Evolutionary conservation across 2,113 vertebrate genomes (phyloP), one percentile per base, ranked within the genome.

Genomic region (Rhegmatorhina hoffmannsi): DNA sequence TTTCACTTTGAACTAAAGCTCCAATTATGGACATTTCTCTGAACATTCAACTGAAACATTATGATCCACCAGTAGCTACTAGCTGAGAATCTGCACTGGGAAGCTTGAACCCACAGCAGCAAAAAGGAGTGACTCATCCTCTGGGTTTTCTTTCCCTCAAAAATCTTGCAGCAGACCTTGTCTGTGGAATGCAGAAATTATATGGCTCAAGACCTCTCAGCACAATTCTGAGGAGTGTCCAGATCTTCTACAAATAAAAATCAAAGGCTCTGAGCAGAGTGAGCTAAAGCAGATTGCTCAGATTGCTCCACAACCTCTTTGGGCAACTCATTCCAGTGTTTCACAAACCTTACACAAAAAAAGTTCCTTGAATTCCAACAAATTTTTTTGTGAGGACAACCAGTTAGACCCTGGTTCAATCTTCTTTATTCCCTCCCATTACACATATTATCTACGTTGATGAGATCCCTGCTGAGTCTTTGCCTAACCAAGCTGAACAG

Each of bases 381-480:
- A 28, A 33, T 34, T 28, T 24, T 79, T 70, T 49, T 33, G 15
- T 49, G 25, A 7, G 25, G 16, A 76, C 11, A 29, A 70, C 4
- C 15, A 55, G 36, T 34, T 4, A 50, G 55, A 50, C 19, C 5
- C 10, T 17, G 6, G 11, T 75, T 78, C 23, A 26, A 33, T 40
- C 16, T 46, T 67, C 13, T 91, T 83, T 53, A 67, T 31, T 70
- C 18, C 13, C 13, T 44, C 9, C 16, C 13, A 44, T 38, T 13
- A 29, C 0, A 29, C 0, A 0, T 17, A 70, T 14, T 38, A 44
- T 7, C 28, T 20, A 89, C 20, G 67, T 7, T 11, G 21, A 3
- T 19, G 70, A 62, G 26, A 52, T 26, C 4, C 28, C 34, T 68
- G 5, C 5, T 34, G 15, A 46, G 20, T 34, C 25, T 64, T 46